Evolutionary conservation across 2,797 vertebrate genomes (phyloP), one percentile per base, ranked within the genome.

Genomic region (Tarsius wallacei): DNA sequence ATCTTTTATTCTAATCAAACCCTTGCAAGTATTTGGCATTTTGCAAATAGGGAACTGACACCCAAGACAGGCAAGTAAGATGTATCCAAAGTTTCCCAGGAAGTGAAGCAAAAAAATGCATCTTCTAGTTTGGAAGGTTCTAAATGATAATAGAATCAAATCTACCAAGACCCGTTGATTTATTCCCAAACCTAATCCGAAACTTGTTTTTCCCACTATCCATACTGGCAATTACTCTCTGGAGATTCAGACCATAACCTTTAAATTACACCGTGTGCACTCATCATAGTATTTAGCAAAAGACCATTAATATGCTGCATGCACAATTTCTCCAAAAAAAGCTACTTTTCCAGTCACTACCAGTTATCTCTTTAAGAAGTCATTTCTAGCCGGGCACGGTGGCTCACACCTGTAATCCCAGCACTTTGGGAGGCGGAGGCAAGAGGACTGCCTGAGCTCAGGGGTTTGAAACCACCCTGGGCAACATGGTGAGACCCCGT

Each of bases 361-460:
- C 77, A 93, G 95, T 93, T 96, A 76, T 94, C 64, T 83, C 85
- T 91, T 91, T 24, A 90, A 53, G 11, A 96, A 88, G 51, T 77
- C 86, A 94, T 9, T 77, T 90, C 53, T n/a, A 42, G 42, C 42
- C 42, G 42, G 42, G 42, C 42, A 42, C 7, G 42, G 42, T 42
- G 42, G 42, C 42, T 42, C 42, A 4, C 5, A 42, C 42, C 42
- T 42, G 42, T 42, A 42, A 42, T 42, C 42, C 42, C 42, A 42
- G 42, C 42, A 42, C 42, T 42, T 42, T 42, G 42, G 42, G 42
- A 42, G 42, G 42, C 7, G 42, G 42, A 42, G 42, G 42, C 42
- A 42, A 42, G 42, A 42, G 42, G 42, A 42, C 42, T 42, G 42
- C 42, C 42, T 42, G 4, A 42, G 42, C 42, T 42, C 42, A 42